Base-by-base conservation (phyloP, 2,797 vertebrate genomes). In the Macropus fuliginosus region DNA sequence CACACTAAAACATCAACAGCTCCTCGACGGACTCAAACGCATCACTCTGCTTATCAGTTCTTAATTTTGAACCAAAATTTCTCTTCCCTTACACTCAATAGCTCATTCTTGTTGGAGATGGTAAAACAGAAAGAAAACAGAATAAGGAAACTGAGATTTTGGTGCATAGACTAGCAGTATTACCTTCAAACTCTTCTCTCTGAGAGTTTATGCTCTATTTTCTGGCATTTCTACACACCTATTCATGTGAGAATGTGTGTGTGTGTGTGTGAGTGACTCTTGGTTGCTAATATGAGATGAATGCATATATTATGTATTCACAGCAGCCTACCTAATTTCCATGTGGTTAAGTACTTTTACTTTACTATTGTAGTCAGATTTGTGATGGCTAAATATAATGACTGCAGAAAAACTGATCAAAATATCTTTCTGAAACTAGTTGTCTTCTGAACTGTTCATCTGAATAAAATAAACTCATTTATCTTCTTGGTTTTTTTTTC, bases 31-130 rank as follows among this genome's bases (percentile, higher is more conserved):
- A 27, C 74, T 87, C 40, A 40, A 27, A 4, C 40, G 46, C 1
- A 9, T 1, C 40, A 87, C 24, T 87, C 2, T 27, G 31, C 21
- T 24, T 74, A n/a, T 55, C 27, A 55, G 89, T 95, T 97, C 74
- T 56, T 91, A 8, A 27, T 92, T 92, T 97, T 96, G 92, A 12
- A 90, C 28, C 56, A 28, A 54, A 18, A 40, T 81, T 66, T 93
- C 40, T 92, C 66, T 89, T 92, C 54, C 66, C 52, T 89, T 21
- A 5, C 57, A 54, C 87, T 66, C 14, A 66, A n/a, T 29, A 40
- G 14, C 16, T 40, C n/a, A 74, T 74, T 92, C 40, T 90, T 96
- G 1, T 56, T 92, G 27, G 40, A 54, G 56, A 81, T 95, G 91
- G n/a, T n/a, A 57, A 89, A 34, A 16, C n/a, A 55, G 34, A 34